A percentile compares a stretch with the other conserved stretches of the same genome.
These are phyloP conservation scores for Apotomis turbidana DNA, from an alignment of 2,888 invertebrate species.

Conservation along the genomic window DNA sequence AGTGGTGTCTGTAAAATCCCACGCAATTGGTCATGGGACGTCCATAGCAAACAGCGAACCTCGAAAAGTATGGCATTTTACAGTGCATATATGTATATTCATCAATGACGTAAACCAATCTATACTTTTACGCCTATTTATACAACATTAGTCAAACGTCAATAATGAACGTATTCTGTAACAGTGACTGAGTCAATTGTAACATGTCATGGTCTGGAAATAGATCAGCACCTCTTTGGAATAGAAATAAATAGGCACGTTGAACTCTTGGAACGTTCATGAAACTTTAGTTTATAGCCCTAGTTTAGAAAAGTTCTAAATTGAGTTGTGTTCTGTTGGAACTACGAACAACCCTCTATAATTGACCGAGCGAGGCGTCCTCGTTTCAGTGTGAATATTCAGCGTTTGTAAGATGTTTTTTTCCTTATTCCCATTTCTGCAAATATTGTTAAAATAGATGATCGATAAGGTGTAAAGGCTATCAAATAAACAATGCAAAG, in stretches of 20 bases:
- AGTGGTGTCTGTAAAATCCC: too few relatives aligned
- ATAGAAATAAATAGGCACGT: conserved; percentile 9
- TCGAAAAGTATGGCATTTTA: background rate
- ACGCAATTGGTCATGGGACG: too few relatives aligned
- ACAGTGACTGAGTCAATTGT: conserved; percentile 7
- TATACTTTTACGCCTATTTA: background rate
- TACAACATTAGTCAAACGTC: background rate
- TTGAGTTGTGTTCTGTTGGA: background rate
- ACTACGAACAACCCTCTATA: background rate
- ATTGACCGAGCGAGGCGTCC: background rate
- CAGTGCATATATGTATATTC: background rate
- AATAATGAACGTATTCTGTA: conserved; percentile 1
- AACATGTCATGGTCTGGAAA: conserved; percentile 17
- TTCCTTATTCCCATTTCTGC: too few relatives aligned
- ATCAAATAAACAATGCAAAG: too few relatives aligned
- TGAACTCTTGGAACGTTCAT: conserved; percentile 6
- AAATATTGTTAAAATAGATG: background rate
- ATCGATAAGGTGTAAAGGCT: too few relatives aligned
- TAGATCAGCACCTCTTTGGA: conserved; percentile 1
- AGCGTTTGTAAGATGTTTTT: too few relatives aligned
- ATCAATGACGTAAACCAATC: background rate
- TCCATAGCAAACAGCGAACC: too few relatives aligned
- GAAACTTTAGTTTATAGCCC: background rate
- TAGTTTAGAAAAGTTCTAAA: background rate
- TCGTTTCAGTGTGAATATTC: too few relatives aligned